A percentile compares a stretch with the other conserved stretches of the same genome.
These are phyloP conservation scores for Hippopotamyrus pictus DNA, from an alignment of 2,797 vertebrate genomes.

Conservation along the genomic window DNA sequence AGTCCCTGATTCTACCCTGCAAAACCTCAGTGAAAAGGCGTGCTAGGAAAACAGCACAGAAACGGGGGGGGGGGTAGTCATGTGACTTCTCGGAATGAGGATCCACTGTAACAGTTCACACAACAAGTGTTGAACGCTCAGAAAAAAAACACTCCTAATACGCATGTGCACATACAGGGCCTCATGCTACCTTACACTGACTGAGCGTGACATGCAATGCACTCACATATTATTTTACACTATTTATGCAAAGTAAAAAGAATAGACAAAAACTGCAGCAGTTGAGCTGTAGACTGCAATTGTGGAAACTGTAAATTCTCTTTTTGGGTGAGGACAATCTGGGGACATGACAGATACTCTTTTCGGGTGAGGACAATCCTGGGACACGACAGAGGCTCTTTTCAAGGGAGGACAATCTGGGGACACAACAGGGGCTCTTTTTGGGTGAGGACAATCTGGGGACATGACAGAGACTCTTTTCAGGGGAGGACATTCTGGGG, in stretches of 20 bases:
- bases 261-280: neutral
- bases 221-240: neutral
- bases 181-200: neutral
- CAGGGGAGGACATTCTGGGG: neutral
- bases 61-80: slow-evolving; percentile 45
- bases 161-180: slow-evolving; percentile 15
- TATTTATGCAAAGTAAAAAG: neutral
- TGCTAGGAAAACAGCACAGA: slow-evolving; percentile 63
- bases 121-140: neutral
- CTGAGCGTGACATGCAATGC: neutral
- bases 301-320: neutral
- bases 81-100: slow-evolving; percentile 70
- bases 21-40: slow-evolving; percentile 59
- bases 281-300: neutral
- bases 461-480: neutral
- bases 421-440: neutral
- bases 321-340: neutral
- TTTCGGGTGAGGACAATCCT: neutral
- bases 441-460: neutral
- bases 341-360: neutral
- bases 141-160: slow-evolving; percentile 14
- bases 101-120: slow-evolving; percentile 38
- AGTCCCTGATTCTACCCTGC: slow-evolving; percentile 62
- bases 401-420: neutral
- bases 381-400: neutral